Base-by-base conservation (phyloP, 2,797 vertebrate species). In the Gephyroberyx darwinii region DNA sequence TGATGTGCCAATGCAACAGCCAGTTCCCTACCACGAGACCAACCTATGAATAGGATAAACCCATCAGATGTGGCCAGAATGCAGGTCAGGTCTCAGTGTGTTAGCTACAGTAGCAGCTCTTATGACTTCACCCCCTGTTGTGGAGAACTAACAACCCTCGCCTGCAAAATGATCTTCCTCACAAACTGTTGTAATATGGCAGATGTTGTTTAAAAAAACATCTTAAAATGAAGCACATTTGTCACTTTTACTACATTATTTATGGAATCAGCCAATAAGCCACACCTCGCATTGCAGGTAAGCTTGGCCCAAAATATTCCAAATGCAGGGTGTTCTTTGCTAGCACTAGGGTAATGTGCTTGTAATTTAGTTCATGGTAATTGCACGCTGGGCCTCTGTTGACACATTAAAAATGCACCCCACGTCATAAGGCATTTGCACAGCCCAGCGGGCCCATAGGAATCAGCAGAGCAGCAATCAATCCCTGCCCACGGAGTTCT, bases 361-460 rank as follows among this genome's bases (percentile, higher is more conserved):
- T 78, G 37, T 73, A 65, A 76, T 83, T 89, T 80, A 76, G 69
- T 77, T 71, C 71, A 77, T 62, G 59, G 62, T 74, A 75, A 84
- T 72, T 83, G 67, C 69, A 76, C 82, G 81, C 83, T 31, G 17
- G 78, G 80, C 87, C 80, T 72, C 63, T 62, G 72, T 69, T 75
- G 86, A 87, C 85, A 85, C 61, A 82, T 88, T 88, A 87, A 86
- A 90, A 90, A 91, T 86, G 86, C 86, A 70, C 45, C 82, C 75
- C 75, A 69, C 74, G 74, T 88, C 80, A 89, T 74, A 85, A 90
- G 85, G 81, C 78, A 88, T 91, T 92, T 90, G 88, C 89, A 89
- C 83, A 86, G 83, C 71, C 85, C 86, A 83, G 83, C 67, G 55
- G 88, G 77, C 83, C 81, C 65, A 76, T 56, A 77, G 73, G 78